Evolutionary conservation across 2,113 vertebrate genomes (phyloP).

Genomic region (Laterallus jamaicensis): DNA sequence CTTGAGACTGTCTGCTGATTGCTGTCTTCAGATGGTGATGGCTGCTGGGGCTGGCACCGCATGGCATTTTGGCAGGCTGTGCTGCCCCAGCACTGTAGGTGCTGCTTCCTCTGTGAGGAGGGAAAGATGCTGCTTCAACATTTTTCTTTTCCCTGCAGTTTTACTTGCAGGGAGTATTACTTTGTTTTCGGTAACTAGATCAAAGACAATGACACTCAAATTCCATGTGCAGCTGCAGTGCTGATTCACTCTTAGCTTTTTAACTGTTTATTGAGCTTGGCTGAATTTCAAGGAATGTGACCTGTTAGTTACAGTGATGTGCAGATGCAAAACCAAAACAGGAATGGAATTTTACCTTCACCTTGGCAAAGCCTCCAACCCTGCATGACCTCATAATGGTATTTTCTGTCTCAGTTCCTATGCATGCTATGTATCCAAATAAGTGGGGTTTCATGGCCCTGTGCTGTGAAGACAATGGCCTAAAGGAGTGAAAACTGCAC

Average conservation of each 20-base stretch:
- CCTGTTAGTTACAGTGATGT: not conserved
- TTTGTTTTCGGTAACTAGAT: not conserved
- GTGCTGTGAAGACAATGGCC: not conserved
- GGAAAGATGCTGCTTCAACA: not conserved
- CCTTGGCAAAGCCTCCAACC: not conserved
- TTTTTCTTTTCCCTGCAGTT: not conserved
- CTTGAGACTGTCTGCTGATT: not conserved
- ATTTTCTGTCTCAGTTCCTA: not conserved
- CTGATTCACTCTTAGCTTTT: not conserved
- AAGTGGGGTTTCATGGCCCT: not conserved
- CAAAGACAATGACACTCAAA: not conserved
- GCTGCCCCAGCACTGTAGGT: not conserved
- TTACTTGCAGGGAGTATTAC: not conserved
- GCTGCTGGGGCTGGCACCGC: not conserved
- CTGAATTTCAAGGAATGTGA: not conserved
- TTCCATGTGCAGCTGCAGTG: not conserved
- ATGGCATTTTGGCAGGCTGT: not conserved
- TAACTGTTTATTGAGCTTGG: not conserved
- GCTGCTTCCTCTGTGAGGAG: not conserved
- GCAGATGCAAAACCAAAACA: not conserved
- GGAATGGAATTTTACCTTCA: not conserved
- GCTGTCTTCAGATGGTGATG: not conserved
- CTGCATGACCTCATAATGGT: not conserved
- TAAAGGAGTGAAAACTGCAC: not conserved
- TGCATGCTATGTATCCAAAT: not conserved